These are phyloP conservation scores for Morone chrysops DNA, from an alignment of 2,113 vertebrate genomes.

Conservation along the genomic window DNA sequence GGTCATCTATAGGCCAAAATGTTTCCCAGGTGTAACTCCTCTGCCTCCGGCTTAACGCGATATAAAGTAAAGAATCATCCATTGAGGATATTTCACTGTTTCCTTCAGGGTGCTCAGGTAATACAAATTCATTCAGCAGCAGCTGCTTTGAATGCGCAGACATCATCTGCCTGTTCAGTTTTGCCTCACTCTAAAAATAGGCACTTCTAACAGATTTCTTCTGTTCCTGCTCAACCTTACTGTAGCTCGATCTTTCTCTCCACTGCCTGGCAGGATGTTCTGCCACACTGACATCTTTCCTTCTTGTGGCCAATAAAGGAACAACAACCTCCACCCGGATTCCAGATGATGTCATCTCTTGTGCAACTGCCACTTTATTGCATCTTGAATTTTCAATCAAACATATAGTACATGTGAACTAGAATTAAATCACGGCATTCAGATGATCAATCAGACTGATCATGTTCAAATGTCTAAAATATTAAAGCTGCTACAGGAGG, in stretches of 20 bases:
- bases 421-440: background rate
- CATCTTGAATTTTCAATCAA: constrained; percentile 3
- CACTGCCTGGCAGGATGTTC: constrained; percentile 9
- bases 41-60: background rate
- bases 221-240: constrained; percentile 13
- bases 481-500: constrained; percentile 10
- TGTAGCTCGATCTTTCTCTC: background rate
- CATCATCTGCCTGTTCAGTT: constrained; percentile 13
- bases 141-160: constrained; percentile 31
- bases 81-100: background rate
- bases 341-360: constrained; percentile 48
- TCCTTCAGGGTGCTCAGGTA: constrained; percentile 3
- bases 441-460: background rate
- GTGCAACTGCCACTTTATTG: constrained; percentile 44
- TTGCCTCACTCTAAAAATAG: constrained; percentile 58
- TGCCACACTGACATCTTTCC: background rate
- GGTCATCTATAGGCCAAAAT: background rate
- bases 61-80: constrained; percentile 7
- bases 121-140: constrained; percentile 32
- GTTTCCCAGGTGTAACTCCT: background rate
- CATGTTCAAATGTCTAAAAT: background rate
- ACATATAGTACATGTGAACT: background rate
- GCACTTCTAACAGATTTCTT: constrained; percentile 9
- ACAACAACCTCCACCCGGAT: constrained; percentile 20
- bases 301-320: constrained; percentile 38